Percentiles rank a stretch among this genome's conserved stretches.
phyloP scores from a whole-genome alignment of 1,140 invertebrate species.

The Anastrepha ludens region DNA sequence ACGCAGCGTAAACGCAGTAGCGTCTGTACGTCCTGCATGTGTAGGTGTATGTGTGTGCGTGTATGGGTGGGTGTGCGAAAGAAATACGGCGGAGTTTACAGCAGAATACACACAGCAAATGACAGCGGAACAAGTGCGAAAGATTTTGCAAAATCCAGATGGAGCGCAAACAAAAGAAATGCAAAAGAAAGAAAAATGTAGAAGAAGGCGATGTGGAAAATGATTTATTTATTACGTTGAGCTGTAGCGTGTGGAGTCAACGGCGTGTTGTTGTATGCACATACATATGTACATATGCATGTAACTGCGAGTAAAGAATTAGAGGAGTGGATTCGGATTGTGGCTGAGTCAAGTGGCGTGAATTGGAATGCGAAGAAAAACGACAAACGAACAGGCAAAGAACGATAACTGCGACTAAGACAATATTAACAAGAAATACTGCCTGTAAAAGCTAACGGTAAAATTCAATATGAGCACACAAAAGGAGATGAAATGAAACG shows the following conservation, averaged over 20 bases:
- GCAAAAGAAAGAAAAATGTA: background rate
- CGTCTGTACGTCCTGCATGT: background rate
- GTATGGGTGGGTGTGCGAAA: too few relatives aligned
- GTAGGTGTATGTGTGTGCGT: background rate
- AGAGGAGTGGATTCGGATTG: background rate
- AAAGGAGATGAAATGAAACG: background rate
- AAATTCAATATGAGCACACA: background rate
- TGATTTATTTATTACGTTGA: constrained; percentile 39
- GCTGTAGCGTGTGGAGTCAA: background rate
- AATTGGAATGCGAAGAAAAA: background rate
- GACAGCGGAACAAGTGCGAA: constrained; percentile 18
- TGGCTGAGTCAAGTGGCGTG: constrained; percentile 13
- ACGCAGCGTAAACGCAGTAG: background rate
- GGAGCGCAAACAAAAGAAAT: background rate
- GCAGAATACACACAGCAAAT: background rate
- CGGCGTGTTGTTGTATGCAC: background rate
- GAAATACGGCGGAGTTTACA: background rate
- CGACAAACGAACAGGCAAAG: too few relatives aligned
- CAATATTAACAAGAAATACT: background rate
- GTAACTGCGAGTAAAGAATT: background rate
- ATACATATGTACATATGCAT: background rate
- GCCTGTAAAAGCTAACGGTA: constrained; percentile 12
- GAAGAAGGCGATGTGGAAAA: constrained; percentile 38
- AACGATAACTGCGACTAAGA: constrained; percentile 19
- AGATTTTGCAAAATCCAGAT: constrained; percentile 33